Evolutionary conservation across 35 echinoderm and acorn worm genomes (phyloP), one percentile per base, ranked within the genome.

Genomic region (Ptychodera flava): DNA sequence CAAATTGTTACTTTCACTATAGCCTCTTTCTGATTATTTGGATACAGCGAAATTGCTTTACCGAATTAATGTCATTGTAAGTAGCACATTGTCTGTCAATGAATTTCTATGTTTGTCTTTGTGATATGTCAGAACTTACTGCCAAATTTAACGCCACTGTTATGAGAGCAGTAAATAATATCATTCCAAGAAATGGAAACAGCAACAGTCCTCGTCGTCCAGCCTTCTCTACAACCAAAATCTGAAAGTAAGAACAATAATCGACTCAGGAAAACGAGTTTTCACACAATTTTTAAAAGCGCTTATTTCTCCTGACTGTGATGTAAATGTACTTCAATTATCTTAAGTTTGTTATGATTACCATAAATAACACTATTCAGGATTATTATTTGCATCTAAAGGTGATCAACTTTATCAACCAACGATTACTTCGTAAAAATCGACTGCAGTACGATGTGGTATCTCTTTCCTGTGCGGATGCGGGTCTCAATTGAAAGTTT

Each of bases 101-200:
- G n/a, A n/a, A n/a, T n/a, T n/a, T n/a, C n/a, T n/a, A n/a, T n/a
- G n/a, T n/a, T n/a, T n/a, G n/a, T n/a, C n/a, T n/a, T n/a, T n/a
- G n/a, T n/a, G n/a, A n/a, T n/a, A n/a, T n/a, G n/a, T n/a, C n/a
- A n/a, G n/a, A 31, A 76, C 77, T 76, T 82, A 98, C 95, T 88
- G 91, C 89, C 38, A 98, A 83, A 36, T 87, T 94, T 15, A 98
- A 35, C 35, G 90, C 85, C 37, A 98, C 78, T 1, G 95, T 98
- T 0, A 98, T 86, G 16, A 92, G 36, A 0, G 84, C 95, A 32
- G 85, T 86, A 12, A 87, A 78, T 1, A 98, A 35, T 0, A 85
- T 90, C 95, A 98, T 92, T 1, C 82, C 35, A 34, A 45, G 85
- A 34, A 92, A 94, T 1, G 95, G 95, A 76, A 83, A 87, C 15